Evolutionary conservation across 2,888 invertebrate species (phyloP), one percentile per base, ranked within the genome.

Genomic region (Nebria brevicollis): DNA sequence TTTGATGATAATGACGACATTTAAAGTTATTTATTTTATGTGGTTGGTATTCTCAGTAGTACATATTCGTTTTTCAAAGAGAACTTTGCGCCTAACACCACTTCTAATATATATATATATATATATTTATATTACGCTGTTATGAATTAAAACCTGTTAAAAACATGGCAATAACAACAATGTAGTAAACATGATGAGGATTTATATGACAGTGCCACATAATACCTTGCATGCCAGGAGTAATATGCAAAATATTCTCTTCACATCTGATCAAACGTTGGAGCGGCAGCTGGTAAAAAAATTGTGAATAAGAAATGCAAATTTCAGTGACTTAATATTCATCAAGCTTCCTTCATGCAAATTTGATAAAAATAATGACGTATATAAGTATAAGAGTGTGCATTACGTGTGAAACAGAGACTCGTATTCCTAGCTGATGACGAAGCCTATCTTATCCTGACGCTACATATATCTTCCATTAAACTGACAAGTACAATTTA

Each of bases 401-500:
- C 70, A 70, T 70, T 70, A 70, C 15, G 70, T 70, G 34, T 13
- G 68, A 26, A 70, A 25, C 26, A 15, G 70, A 11, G 34, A 8
- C 70, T 4, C 20, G 7, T 26, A 34, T 70, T 26, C 25, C 11
- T 70, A 26, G 25, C 70, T 25, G 70, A 70, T 70, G 70, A 25
- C 25, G 70, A 10, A 70, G 70, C 70, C 70, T 70, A 70, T 70
- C 70, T 70, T 11, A 70, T 70, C 70, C 42, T 73, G 41, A 43
- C 73, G 43, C 43, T 73, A 73, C 73, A 64, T 73, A 78, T 73
- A 73, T 66, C 73, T 78, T 78, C 78, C 78, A 78, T 78, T 78
- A 78, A 74, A 70, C 73, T 78, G 78, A 78, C 78, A 78, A 78
- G 78, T 42, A 66, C 78, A 74, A 78, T 78, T 78, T 78, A 66